Evolutionary conservation across 1,140 invertebrate genomes (phyloP).

Genomic region (Drepana arcuata): DNA sequence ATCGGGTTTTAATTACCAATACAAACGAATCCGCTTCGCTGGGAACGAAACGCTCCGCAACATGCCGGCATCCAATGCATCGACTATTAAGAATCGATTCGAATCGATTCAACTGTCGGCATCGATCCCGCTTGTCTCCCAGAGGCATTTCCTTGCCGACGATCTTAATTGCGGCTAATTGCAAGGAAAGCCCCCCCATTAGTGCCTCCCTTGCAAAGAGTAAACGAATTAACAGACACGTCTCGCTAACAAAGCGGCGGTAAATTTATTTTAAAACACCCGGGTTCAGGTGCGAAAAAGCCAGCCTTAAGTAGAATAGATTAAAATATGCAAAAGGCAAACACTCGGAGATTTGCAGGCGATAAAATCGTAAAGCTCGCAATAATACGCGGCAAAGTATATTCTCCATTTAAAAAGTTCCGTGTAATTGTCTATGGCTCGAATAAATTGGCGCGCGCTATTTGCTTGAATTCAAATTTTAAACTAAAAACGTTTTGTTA

Average conservation of each 20-base stretch:
- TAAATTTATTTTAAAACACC: conserved; percentile 59
- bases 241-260: conserved; percentile 40
- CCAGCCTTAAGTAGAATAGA: conserved; percentile 53
- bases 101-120: conserved; percentile 12
- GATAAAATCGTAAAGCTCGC: conserved; percentile 15
- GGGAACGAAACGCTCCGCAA: neutral
- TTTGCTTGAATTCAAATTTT: too few relatives aligned
- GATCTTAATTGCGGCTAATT: conserved; percentile 64
- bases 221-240: conserved; percentile 64
- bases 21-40: conserved; percentile 11
- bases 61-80: conserved; percentile 12
- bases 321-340: conserved; percentile 32
- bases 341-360: conserved; percentile 8
- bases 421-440: too few relatives aligned
- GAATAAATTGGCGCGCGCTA: too few relatives aligned
- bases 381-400: conserved; percentile 9
- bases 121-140: conserved; percentile 17
- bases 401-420: conserved; percentile 3
- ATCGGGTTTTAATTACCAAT: conserved; percentile 14
- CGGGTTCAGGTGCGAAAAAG: conserved; percentile 60
- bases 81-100: conserved; percentile 6
- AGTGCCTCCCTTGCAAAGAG: conserved; percentile 42
- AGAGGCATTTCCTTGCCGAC: conserved; percentile 30
- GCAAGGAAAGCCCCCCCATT: conserved; percentile 57
- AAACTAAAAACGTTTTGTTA: conserved; percentile 30